Evolutionary conservation across 2,797 vertebrate species (phyloP), one percentile per base, ranked within the genome.

Genomic region (Danio jaintianensis): DNA sequence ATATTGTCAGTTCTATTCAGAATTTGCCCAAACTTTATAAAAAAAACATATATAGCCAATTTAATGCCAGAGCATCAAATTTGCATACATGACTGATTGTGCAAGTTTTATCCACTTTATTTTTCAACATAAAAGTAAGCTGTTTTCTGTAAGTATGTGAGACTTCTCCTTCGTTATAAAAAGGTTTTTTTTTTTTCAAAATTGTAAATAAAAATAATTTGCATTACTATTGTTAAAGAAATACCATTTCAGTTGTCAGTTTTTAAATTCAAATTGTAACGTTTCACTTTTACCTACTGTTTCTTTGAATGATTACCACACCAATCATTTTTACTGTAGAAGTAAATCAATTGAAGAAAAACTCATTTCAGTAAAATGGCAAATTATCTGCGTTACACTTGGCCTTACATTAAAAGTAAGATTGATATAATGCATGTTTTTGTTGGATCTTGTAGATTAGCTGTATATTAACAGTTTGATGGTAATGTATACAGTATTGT

Each of bases 1-100:
- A n/a, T n/a, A n/a, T n/a, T n/a, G n/a, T n/a, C n/a, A n/a, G n/a
- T n/a, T n/a, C n/a, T n/a, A n/a, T n/a, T n/a, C n/a, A n/a, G n/a
- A n/a, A n/a, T n/a, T n/a, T n/a, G n/a, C n/a, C n/a, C n/a, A n/a
- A n/a, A n/a, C n/a, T n/a, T n/a, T 62, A 62, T 45, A 7, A 79
- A 72, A n/a, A 66, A 22, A 64, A 9, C n/a, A n/a, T n/a, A n/a
- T n/a, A n/a, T n/a, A 71, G 77, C 22, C 6, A 47, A 61, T 50
- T 56, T 75, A 63, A 62, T 75, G 56, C 64, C 48, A 42, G 36
- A 29, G 40, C 38, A 43, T 1, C 69, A 78, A 7, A 53, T 78
- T 22, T 63, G 20, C 13, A 67, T 61, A 72, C 47, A 53, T 43
- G 45, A 50, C 29, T 45, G 50, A 80, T 4, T 38, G 50, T 13